Evolutionary conservation across 2,888 invertebrate species (phyloP).

Genomic region (Lasioglossum vierecki): DNA sequence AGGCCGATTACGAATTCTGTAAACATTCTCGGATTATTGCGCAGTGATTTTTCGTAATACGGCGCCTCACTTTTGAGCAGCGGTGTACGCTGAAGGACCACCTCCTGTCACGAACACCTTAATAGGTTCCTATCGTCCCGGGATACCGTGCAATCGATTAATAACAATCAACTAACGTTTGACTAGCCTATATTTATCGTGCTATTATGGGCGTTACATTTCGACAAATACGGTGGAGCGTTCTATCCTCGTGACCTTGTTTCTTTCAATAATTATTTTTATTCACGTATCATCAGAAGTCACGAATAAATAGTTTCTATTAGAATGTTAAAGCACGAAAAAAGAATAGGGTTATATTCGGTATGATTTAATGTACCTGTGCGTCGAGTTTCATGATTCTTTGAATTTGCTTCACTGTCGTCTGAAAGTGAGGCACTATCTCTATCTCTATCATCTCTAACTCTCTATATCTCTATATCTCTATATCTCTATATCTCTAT

Average conservation of each 20-base stretch:
- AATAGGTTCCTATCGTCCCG: conserved; percentile 10
- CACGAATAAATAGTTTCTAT: not conserved
- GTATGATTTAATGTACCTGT: too few species aligned
- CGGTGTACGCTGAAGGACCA: not conserved
- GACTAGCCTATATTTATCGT: conserved; percentile 32
- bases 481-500: too few species aligned
- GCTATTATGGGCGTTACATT: conserved; percentile 36
- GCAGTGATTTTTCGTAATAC: too few species aligned
- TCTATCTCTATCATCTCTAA: too few species aligned
- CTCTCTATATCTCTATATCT: too few species aligned
- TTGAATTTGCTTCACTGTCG: too few species aligned
- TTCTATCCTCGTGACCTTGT: not conserved
- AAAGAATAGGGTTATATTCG: too few species aligned
- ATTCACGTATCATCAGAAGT: not conserved
- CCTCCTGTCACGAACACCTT: conserved; percentile 17
- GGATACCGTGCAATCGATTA: conserved; percentile 27
- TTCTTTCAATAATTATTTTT: not conserved
- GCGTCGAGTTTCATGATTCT: too few species aligned
- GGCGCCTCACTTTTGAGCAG: not conserved
- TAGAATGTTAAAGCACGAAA: not conserved
- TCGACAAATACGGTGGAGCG: conserved; percentile 3
- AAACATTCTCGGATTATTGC: too few species aligned
- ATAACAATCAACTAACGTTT: conserved; percentile 48
- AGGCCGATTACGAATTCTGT: too few species aligned
- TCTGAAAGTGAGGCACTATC: not conserved